phyloP scores from a whole-genome alignment of 2,888 invertebrate genomes.

The Notocelia uddmanniana region DNA sequence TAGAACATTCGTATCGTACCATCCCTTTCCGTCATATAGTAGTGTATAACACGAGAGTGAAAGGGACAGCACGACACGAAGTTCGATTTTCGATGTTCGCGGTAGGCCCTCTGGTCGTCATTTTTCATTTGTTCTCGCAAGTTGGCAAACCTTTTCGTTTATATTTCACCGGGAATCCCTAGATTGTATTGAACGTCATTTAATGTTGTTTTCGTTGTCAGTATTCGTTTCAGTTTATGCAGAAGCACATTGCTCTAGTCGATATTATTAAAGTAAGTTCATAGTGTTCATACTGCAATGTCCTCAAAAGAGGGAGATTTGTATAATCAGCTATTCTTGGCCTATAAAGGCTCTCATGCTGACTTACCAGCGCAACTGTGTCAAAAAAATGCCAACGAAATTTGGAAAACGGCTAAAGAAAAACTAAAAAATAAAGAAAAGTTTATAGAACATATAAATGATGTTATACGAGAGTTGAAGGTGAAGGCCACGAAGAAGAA shows the following conservation, averaged over 20 bases:
- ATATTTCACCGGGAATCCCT: too few species aligned
- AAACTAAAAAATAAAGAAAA: neutral
- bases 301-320: neutral
- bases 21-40: too few species aligned
- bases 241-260: neutral
- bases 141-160: neutral
- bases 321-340: too few species aligned
- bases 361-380: too few species aligned
- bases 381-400: neutral
- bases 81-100: too few species aligned
- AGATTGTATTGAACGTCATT: too few species aligned
- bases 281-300: neutral
- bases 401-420: neutral
- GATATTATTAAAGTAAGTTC: neutral
- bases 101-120: slow-evolving; percentile 4
- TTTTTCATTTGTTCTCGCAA: neutral
- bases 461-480: neutral
- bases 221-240: too few species aligned
- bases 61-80: too few species aligned
- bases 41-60: too few species aligned
- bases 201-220: too few species aligned
- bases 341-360: too few species aligned
- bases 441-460: neutral
- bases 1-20: too few species aligned
- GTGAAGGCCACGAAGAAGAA: neutral